A percentile compares a stretch with the other conserved stretches of the same genome.
Evolutionary conservation across 2,113 vertebrate species (phyloP).

Genomic region (Salminus brasiliensis): DNA sequence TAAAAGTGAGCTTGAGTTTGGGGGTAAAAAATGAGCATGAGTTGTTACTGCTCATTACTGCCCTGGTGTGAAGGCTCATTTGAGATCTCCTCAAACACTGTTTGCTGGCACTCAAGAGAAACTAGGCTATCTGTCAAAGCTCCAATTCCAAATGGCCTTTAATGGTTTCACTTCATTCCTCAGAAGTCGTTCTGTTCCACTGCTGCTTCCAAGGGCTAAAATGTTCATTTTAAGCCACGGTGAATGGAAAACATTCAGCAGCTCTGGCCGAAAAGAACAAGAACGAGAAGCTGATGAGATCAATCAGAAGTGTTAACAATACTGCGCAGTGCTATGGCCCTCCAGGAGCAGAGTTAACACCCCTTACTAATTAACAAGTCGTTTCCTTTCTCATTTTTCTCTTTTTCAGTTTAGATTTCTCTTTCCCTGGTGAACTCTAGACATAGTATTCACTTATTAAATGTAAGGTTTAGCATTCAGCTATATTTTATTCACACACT

Average conservation of each 20-base stretch:
- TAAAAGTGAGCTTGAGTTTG: neutral
- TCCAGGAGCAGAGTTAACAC: neutral
- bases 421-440: neutral
- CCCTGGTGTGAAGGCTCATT: neutral
- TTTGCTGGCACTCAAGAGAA: neutral
- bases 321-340: neutral
- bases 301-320: neutral
- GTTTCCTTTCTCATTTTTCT: neutral
- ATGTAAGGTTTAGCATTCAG: neutral
- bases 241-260: neutral
- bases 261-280: neutral
- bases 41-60: neutral
- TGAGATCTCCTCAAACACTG: neutral
- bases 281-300: neutral
- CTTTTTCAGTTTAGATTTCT: neutral
- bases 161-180: neutral
- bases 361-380: neutral
- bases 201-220: neutral
- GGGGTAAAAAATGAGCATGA: neutral
- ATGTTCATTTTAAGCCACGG: neutral
- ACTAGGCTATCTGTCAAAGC: neutral
- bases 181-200: neutral
- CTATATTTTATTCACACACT: neutral
- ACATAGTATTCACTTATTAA: neutral
- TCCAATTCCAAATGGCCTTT: slow-evolving; percentile 3